phyloP scores from a whole-genome alignment of 2,113 vertebrate genomes.

The Rhinoderma darwinii region DNA sequence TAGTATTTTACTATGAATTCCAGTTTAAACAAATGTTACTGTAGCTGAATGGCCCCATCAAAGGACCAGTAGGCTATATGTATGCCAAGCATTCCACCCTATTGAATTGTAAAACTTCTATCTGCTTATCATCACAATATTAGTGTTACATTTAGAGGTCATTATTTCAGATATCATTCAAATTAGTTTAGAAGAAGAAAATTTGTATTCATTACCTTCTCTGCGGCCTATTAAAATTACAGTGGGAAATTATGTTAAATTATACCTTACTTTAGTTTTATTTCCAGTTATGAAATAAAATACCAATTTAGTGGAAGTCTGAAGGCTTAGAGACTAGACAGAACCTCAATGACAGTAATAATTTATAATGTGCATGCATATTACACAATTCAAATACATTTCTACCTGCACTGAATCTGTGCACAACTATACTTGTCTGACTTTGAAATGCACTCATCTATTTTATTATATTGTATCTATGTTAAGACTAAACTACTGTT shows the following conservation, averaged over 20 bases:
- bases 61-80: neutral
- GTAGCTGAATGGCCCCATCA: neutral
- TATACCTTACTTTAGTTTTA: constrained; percentile 12
- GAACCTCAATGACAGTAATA: neutral
- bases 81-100: neutral
- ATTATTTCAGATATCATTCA: constrained; percentile 16
- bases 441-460: neutral
- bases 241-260: constrained; percentile 13
- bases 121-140: constrained; percentile 1
- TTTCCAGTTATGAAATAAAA: constrained; percentile 1
- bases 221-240: constrained; percentile 5
- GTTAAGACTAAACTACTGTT: neutral
- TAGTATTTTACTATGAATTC: neutral
- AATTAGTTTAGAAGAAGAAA: constrained; percentile 4
- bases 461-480: neutral
- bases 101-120: neutral
- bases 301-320: constrained; percentile 21
- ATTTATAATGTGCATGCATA: neutral
- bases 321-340: neutral
- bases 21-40: neutral
- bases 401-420: neutral
- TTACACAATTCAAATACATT: neutral
- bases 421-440: constrained; percentile 15
- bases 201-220: constrained; percentile 15
- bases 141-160: constrained; percentile 28